A percentile compares a stretch with the other conserved stretches of the same genome.
Conservation (phyloP, 2,888 invertebrate species). For the Ennomos fuscantarius region DNA sequence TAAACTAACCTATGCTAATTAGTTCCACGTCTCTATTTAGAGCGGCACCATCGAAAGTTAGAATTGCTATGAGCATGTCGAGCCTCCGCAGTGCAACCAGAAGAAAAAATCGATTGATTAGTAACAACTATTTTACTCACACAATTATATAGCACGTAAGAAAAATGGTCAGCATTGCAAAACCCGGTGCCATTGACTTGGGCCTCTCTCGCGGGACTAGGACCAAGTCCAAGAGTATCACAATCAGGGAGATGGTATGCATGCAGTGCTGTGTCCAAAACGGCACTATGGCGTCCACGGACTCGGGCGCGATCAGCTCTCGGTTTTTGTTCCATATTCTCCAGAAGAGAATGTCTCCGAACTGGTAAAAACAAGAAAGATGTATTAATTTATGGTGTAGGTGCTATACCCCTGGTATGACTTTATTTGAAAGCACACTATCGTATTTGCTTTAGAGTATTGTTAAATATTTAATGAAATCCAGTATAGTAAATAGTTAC, state of each 20-base stretch:
- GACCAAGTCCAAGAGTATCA: conserved; percentile 62
- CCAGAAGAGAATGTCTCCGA: conserved; percentile 74
- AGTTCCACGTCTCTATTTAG: no score
- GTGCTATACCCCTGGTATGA: no score
- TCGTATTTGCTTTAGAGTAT: no score
- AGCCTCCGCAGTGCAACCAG: no score
- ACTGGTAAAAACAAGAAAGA: conserved; percentile 58
- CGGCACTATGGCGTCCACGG: conserved; percentile 59
- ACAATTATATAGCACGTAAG: conserved; percentile 54
- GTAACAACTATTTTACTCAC: conserved; percentile 52
- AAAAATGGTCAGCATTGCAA: conserved; percentile 51
- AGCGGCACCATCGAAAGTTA: no score
- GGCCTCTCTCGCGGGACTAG: conserved; percentile 63
- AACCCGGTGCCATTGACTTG: conserved; percentile 48
- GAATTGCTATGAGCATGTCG: no score
- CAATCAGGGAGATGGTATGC: conserved; percentile 66
- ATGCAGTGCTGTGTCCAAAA: conserved; percentile 72
- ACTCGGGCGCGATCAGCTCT: conserved; percentile 59
- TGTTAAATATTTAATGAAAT: no score
- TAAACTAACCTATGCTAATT: no score
- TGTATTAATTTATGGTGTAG: no score
- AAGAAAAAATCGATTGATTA: no score
- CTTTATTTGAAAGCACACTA: no score
- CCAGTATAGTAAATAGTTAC: no score
- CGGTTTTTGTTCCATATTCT: conserved; percentile 65